These are phyloP conservation scores for Leptinotarsa rubiginosa DNA, from an alignment of 2,888 invertebrate species.

Conservation along the genomic window DNA sequence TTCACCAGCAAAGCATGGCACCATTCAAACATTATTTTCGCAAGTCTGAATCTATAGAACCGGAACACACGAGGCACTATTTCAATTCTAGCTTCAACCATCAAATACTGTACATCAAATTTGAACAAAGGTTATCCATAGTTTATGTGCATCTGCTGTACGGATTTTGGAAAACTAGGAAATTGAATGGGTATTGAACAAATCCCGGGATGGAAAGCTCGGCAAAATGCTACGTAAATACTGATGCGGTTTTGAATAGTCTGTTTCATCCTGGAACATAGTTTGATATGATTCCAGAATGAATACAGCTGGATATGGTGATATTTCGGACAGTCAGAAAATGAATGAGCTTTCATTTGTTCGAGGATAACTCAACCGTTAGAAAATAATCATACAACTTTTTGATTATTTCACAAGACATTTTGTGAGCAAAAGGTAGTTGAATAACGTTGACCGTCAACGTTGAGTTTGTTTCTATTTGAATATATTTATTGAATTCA, in stretches of 20 bases:
- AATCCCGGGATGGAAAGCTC: neutral
- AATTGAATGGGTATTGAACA: constrained; percentile 16
- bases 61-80: constrained; percentile 11
- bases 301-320: neutral
- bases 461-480: no score
- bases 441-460: no score
- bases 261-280: constrained; percentile 4
- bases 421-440: no score
- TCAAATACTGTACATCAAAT: constrained; percentile 2
- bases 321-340: neutral
- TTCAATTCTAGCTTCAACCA: neutral
- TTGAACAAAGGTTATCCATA: constrained; percentile 15
- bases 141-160: constrained; percentile 7
- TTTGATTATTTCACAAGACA: no score
- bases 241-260: neutral
- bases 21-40: neutral
- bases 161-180: constrained; percentile 1
- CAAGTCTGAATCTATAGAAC: neutral
- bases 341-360: neutral
- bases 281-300: neutral
- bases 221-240: neutral
- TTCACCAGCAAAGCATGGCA: neutral
- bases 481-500: no score
- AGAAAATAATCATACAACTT: neutral
- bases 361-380: neutral